Evolutionary conservation across 2,113 vertebrate genomes (phyloP), one percentile per base, ranked within the genome.

Genomic region (Ardeotis arabs): DNA sequence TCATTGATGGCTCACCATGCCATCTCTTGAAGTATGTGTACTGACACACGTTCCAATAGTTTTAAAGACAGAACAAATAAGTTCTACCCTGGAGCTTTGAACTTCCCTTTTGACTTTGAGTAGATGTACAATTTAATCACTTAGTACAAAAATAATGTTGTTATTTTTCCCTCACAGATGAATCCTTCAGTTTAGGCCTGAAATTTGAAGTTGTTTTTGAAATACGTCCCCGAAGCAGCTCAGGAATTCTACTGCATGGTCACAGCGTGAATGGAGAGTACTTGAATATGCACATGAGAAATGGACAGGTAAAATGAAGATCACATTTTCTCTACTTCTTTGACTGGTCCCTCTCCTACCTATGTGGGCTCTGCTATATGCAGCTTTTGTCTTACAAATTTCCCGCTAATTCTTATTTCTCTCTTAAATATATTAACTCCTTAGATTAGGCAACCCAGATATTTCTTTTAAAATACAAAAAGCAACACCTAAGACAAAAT

Each of bases 181-280:
- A 99, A 79, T 98, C 99, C 15, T 99, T 99, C 92, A 97, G 98
- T 74, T 97, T 99, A 69, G 99, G 99, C 14, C 81, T 98, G 75
- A 99, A 97, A 87, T 99, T 99, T 97, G 98, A 99, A 97, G 97
- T 99, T 93, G 97, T 97, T 90, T 98, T 99, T 98, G 99, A 99
- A 97, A 97, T 99, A 93, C 99, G 99, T 56, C 99, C 99, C 64
- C 98, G 99, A 96, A 99, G 98, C 97, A 98, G 97, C 41, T 98
- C 99, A 4, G 99, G 98, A 56, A 98, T 99, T 95, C 97, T 99
- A 79, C 96, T 99, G 76, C 99, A 99, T 5, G 97, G 98, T 47
- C 98, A 97, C 95, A 97, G 98, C 5, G 95, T 98, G 87, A 98
- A 98, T 19, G 97, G 98, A 62, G 98, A 99, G 41, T 99, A 98